phyloP scores from a whole-genome alignment of 35 echinoderm and acorn worm genomes.

The Lytechinus pictus region DNA sequence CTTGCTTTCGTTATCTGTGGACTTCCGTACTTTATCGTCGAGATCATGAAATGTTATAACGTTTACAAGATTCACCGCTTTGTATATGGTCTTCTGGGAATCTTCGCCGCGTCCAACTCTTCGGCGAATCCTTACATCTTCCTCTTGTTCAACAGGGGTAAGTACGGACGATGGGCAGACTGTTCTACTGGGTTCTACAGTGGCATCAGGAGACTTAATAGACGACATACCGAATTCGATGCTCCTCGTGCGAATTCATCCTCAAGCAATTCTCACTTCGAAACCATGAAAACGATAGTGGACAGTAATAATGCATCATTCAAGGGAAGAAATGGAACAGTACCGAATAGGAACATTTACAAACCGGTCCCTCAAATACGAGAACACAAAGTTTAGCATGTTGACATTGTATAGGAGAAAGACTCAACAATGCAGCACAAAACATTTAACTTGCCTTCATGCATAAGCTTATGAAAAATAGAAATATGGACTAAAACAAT shows the following conservation, averaged over 20 bases:
- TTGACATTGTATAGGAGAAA: background rate
- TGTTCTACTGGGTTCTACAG: background rate
- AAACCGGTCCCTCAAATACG: slow-evolving; percentile 36
- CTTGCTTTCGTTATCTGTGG: slow-evolving; percentile 81
- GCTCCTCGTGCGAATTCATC: background rate
- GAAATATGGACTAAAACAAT: background rate
- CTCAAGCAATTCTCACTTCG: slow-evolving; percentile 28
- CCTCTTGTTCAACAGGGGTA: slow-evolving; percentile 78
- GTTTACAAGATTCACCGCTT: slow-evolving; percentile 15
- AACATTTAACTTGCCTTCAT: background rate
- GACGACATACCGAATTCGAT: slow-evolving; percentile 17
- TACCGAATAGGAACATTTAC: slow-evolving; percentile 2
- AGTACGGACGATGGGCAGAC: slow-evolving; percentile 44
- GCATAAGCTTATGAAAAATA: background rate
- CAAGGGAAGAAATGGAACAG: slow-evolving; percentile 33
- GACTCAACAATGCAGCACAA: background rate
- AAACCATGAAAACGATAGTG: slow-evolving; percentile 32
- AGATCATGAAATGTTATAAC: slow-evolving; percentile 78
- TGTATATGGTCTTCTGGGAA: slow-evolving; percentile 80
- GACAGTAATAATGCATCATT: slow-evolving; percentile 20
- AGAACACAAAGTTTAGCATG: slow-evolving; percentile 30
- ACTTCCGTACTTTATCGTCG: slow-evolving; percentile 84
- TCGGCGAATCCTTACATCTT: slow-evolving; percentile 91
- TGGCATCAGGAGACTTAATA: background rate
- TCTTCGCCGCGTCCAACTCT: slow-evolving; percentile 94